These are phyloP conservation scores for Formicarius rufipectus DNA, from an alignment of 2,113 vertebrate genomes.

Conservation along the genomic window DNA sequence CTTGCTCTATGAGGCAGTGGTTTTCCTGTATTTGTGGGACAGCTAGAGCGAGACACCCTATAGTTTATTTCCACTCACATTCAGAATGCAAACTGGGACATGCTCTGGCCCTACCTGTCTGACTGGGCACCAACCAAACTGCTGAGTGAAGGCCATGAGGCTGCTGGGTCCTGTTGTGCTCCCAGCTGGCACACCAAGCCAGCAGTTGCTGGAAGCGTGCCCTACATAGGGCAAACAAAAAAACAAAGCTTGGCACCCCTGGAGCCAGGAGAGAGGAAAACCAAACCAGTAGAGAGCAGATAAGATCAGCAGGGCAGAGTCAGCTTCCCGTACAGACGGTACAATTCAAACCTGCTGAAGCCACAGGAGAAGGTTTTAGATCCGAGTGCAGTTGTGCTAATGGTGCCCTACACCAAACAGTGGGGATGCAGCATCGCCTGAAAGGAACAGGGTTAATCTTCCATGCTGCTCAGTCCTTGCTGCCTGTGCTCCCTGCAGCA, in stretches of 20 bases:
- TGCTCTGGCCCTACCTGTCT: neutral
- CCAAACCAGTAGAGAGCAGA: neutral
- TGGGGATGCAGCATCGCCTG: neutral
- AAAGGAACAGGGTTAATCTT: neutral
- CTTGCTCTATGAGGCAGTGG: neutral
- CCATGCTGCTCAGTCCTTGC: neutral
- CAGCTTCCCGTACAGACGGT: neutral
- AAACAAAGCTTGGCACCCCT: neutral
- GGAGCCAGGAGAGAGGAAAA: neutral
- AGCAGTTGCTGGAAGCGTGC: neutral
- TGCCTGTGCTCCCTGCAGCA: neutral
- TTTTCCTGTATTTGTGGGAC: neutral
- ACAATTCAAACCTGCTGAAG: neutral
- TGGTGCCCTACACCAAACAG: neutral
- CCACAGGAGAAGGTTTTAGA: neutral
- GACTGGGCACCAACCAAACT: neutral
- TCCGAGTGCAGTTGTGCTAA: fast-evolving
- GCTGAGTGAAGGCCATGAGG: neutral
- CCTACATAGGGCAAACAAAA: neutral
- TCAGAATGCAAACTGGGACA: neutral
- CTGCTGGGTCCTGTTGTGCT: neutral
- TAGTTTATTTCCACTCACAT: neutral
- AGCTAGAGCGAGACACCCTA: neutral
- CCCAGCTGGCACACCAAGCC: neutral
- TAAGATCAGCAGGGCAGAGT: neutral